Conservation (phyloP, 2,113 vertebrate species). For the Corvus hawaiiensis region DNA sequence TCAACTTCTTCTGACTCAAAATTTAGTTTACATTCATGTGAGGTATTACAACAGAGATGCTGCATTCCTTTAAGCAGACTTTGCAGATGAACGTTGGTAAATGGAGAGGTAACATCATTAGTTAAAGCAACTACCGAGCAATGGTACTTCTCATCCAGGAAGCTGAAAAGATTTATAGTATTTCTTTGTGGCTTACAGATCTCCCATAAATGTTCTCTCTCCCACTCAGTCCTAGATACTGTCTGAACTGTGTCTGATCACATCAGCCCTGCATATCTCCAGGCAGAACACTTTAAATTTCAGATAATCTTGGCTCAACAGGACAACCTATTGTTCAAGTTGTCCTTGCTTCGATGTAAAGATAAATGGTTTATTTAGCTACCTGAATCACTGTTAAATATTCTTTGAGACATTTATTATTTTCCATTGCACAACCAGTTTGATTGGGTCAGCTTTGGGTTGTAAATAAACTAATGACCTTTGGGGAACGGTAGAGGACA, state of each 20-base stretch:
- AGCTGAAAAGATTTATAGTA: not conserved
- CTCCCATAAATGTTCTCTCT: not conserved
- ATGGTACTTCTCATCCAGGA: not conserved
- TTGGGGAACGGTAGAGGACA: not conserved
- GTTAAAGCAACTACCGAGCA: not conserved
- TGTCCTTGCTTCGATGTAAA: not conserved
- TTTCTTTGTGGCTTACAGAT: not conserved
- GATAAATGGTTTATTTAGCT: not conserved
- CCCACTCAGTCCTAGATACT: not conserved
- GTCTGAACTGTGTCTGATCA: not conserved
- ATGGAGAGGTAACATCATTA: not conserved
- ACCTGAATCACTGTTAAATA: not conserved
- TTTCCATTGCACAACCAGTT: not conserved
- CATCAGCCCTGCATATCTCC: not conserved
- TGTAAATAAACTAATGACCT: not conserved
- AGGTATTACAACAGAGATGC: not conserved
- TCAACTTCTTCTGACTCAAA: not conserved
- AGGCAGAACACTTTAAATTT: not conserved
- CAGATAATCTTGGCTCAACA: not conserved
- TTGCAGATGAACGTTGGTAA: not conserved
- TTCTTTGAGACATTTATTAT: not conserved
- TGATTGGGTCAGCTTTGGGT: not conserved
- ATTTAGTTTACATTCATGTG: not conserved
- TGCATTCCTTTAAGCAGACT: not conserved
- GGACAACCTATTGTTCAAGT: not conserved